These are phyloP conservation scores for Mallotus villosus DNA, from an alignment of 2,797 vertebrate genomes.

Conservation along the genomic window DNA sequence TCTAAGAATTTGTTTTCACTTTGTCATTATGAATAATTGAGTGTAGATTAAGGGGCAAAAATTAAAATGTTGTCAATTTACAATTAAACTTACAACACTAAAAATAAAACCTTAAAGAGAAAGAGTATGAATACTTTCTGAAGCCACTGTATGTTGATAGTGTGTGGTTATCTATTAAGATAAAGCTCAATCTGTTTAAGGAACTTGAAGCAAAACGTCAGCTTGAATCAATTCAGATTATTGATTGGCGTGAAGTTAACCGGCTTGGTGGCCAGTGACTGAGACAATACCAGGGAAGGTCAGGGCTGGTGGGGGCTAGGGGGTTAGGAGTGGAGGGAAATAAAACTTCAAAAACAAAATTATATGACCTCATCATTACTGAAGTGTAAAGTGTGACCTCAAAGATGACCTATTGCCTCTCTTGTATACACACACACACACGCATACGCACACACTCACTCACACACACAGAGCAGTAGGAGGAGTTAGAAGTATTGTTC, in stretches of 20 bases:
- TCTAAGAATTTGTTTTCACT: no score
- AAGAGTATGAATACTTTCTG: no score
- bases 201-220: background rate
- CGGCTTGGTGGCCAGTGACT: conserved; percentile 13
- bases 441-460: conserved; percentile 9
- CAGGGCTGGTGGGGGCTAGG: background rate
- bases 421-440: conserved; percentile 20
- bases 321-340: background rate
- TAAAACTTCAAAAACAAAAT: conserved; percentile 42
- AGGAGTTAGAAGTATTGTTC: conserved; percentile 64
- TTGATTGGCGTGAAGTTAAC: no score
- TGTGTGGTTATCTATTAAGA: background rate
- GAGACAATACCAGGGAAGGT: background rate
- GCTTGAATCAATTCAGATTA: background rate
- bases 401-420: conserved; percentile 43
- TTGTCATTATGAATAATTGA: no score
- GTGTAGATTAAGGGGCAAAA: no score
- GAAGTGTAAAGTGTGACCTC: conserved; percentile 36
- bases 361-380: background rate
- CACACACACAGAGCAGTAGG: conserved; percentile 36
- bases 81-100: no score
- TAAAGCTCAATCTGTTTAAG: background rate
- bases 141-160: background rate
- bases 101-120: no score
- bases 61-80: no score